Evolutionary conservation across 2,888 invertebrate species (phyloP), one percentile per base, ranked within the genome.

Genomic region (Euproctis similis): DNA sequence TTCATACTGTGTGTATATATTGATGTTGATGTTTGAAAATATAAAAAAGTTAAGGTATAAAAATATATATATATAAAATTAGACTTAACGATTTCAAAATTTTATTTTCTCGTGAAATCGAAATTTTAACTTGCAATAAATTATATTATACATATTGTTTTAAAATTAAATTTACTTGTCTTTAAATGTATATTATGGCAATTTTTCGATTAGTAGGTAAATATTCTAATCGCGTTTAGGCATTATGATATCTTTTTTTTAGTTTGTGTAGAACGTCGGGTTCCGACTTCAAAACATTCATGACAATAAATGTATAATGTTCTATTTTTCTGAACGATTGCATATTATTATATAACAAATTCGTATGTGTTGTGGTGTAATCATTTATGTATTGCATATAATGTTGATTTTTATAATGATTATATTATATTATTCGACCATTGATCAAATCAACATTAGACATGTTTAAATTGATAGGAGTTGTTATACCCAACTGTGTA

Each of bases 231-330:
- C 40, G 31, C 42, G 36, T 38, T 38, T 47, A 55, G 43, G 39
- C 20, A 39, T 36, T 48, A 49, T 39, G 31, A 36, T 49, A 32
- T 19, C 8, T 30, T 48, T 47, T 48, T 50, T 48, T 46, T 52
- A 41, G 20, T 39, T 37, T 35, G 26, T 52, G 42, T 39, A 39
- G 24, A 34, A 28, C 26, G 46, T 49, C 39, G 43, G 43, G 35
- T 42, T 26, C 50, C 39, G 56, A 60, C 53, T 60, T 60, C 50
- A 62, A 57, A 69, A 56, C 59, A 69, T n/a, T 70, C 71, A 73
- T 81, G 81, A 81, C 81, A 82, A 81, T 82, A 82, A 78, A 58
- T 68, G 65, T 55, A 65, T 56, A 60, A 62, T 53, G 47, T 58
- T 67, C 57, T 76, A 76, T 78, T 74, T 77, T 69, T 66, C 67